phyloP scores from a whole-genome alignment of 2,888 invertebrate species.

The Spodoptera picta region DNA sequence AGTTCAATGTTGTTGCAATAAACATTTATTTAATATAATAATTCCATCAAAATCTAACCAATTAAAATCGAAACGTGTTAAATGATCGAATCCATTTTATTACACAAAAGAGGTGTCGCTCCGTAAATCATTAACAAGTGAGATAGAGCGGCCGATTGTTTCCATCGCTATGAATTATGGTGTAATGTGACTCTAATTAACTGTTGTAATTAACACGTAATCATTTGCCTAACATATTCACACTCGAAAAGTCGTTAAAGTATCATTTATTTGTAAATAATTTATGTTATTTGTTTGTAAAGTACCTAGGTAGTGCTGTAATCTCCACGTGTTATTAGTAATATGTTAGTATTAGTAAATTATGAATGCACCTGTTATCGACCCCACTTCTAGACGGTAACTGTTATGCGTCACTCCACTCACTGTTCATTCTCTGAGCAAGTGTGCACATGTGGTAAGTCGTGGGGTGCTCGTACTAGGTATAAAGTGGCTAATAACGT shows the following conservation, averaged over 20 bases:
- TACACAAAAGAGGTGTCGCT: conserved; percentile 28
- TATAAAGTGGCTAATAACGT: too few relatives aligned
- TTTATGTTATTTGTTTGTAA: too few relatives aligned
- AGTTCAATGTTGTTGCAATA: too few relatives aligned
- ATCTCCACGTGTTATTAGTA: conserved; percentile 20
- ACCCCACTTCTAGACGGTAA: conserved; percentile 14
- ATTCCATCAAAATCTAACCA: conserved; percentile 3
- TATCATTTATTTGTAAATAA: conserved; percentile 4
- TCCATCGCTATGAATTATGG: conserved; percentile 35
- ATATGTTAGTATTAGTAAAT: too few relatives aligned
- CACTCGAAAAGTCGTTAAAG: conserved; percentile 6
- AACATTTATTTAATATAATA: background rate
- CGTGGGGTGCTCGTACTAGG: background rate
- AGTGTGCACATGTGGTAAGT: conserved; percentile 19
- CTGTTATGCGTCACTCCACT: conserved; percentile 17
- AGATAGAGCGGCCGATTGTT: conserved; percentile 44
- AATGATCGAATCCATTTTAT: conserved; percentile 27
- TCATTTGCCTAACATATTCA: conserved; percentile 23
- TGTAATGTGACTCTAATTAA: conserved; percentile 38
- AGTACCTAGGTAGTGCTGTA: conserved; percentile 6
- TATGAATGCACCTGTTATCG: conserved; percentile 39
- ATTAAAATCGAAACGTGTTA: conserved; percentile 20
- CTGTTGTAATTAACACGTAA: conserved; percentile 36
- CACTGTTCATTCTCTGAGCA: conserved; percentile 16
- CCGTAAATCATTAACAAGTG: conserved; percentile 30